Conservation (phyloP, 1,140 invertebrate species). For the Ceratina japonica region DNA sequence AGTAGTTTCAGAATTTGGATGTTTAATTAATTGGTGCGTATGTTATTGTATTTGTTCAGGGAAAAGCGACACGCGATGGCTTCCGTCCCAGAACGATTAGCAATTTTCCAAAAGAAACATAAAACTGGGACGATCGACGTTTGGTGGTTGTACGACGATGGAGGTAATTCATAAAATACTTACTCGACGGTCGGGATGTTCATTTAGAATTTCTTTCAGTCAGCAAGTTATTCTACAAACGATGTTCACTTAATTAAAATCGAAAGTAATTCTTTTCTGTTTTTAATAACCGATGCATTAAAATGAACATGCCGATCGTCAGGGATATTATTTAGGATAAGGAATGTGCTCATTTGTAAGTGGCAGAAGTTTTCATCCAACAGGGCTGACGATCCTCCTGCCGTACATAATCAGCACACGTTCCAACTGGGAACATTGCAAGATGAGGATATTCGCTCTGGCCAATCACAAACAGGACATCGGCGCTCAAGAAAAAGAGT, state of each 20-base stretch:
- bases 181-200: not conserved
- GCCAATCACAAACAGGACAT: constrained; percentile 92
- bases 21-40: no score
- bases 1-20: no score
- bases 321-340: constrained; percentile 17
- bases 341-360: constrained; percentile 60
- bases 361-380: constrained; percentile 59
- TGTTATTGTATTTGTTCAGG: constrained; percentile 31
- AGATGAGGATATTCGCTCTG: constrained; percentile 93
- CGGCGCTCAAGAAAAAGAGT: constrained; percentile 94
- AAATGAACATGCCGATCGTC: not conserved
- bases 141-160: constrained; percentile 99
- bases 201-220: not conserved
- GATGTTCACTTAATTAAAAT: not conserved
- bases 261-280: not conserved
- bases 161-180: constrained; percentile 81
- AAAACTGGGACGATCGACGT: constrained; percentile 92
- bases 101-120: constrained; percentile 84
- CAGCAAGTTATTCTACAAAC: not conserved
- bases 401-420: constrained; percentile 95
- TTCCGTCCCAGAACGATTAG: constrained; percentile 79
- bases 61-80: constrained; percentile 70
- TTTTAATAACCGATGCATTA: not conserved
- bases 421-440: constrained; percentile 90
- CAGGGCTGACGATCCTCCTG: constrained; percentile 92